A percentile compares a stretch with the other conserved stretches of the same genome.
Evolutionary conservation across 2,888 invertebrate species (phyloP).

Genomic region (Cosmorhoe ocellata): DNA sequence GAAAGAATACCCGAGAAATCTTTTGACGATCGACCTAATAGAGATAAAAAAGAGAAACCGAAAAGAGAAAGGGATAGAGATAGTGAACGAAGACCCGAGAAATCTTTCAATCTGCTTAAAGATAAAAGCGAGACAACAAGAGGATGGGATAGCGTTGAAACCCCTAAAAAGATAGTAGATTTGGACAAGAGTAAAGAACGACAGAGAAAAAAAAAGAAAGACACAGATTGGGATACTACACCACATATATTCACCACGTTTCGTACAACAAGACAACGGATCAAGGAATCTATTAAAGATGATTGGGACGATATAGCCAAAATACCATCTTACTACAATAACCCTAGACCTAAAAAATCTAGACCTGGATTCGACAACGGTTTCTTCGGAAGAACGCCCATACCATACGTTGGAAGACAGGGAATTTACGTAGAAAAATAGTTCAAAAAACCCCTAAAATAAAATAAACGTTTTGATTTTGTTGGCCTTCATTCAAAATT

Average conservation of each 20-base stretch:
- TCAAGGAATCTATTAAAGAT: slow-evolving; percentile 1
- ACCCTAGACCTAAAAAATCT: slow-evolving; percentile 16
- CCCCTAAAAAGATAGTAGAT: background rate
- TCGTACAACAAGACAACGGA: slow-evolving; percentile 10
- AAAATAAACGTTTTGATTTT: no score
- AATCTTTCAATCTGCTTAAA: background rate
- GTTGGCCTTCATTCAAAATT: no score
- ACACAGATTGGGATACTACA: background rate
- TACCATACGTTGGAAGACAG: slow-evolving; percentile 39
- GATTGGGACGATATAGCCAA: slow-evolving; percentile 18
- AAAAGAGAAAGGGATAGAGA: background rate
- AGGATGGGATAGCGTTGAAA: background rate
- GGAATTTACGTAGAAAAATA: slow-evolving; percentile 38
- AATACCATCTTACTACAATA: slow-evolving; percentile 8
- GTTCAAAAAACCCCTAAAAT: slow-evolving; percentile 9
- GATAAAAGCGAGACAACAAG: background rate
- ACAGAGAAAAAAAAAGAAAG: background rate
- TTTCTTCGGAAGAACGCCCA: slow-evolving; percentile 37
- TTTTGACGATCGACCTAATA: background rate
- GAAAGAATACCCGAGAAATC: no score
- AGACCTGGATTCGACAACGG: slow-evolving; percentile 5
- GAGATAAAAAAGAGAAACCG: background rate
- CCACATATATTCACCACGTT: background rate
- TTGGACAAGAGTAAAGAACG: background rate
- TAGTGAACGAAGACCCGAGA: slow-evolving; percentile 3